These are phyloP conservation scores for Amiota communis DNA, from an alignment of 2,888 invertebrate species.

Conservation along the genomic window DNA sequence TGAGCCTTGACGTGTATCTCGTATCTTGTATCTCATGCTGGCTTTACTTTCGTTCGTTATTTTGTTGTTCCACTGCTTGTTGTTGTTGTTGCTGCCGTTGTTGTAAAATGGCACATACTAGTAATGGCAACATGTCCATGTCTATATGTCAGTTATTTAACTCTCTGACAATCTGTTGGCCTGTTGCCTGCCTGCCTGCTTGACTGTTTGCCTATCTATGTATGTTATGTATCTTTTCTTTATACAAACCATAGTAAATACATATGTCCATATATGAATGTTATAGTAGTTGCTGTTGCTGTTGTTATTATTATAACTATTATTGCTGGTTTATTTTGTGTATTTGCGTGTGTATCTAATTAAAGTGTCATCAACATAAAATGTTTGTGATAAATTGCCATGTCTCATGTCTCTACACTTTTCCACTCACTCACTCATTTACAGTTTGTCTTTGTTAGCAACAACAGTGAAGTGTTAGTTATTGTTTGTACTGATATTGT, in stretches of 20 bases:
- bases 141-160: conserved; percentile 14
- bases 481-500: conserved; percentile 62
- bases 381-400: conserved; percentile 66
- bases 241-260: too few relatives aligned
- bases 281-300: conserved; percentile 17
- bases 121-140: conserved; percentile 14
- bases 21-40: conserved; percentile 7
- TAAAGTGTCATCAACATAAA: conserved; percentile 64
- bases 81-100: conserved; percentile 28
- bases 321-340: neutral
- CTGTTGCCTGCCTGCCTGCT: conserved; percentile 14
- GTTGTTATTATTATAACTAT: too few relatives aligned
- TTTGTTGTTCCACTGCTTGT: conserved; percentile 1
- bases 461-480: conserved; percentile 55
- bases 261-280: neutral
- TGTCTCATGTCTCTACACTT: conserved; percentile 46
- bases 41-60: neutral
- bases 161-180: conserved; percentile 25
- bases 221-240: too few relatives aligned
- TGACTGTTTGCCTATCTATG: neutral
- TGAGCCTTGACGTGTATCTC: conserved; percentile 18
- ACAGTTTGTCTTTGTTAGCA: conserved; percentile 12
- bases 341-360: conserved; percentile 63
- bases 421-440: neutral
- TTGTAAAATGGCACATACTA: conserved; percentile 19